Conservation (phyloP, 2,113 vertebrate species). For the Acrocephalus arundinaceus region DNA sequence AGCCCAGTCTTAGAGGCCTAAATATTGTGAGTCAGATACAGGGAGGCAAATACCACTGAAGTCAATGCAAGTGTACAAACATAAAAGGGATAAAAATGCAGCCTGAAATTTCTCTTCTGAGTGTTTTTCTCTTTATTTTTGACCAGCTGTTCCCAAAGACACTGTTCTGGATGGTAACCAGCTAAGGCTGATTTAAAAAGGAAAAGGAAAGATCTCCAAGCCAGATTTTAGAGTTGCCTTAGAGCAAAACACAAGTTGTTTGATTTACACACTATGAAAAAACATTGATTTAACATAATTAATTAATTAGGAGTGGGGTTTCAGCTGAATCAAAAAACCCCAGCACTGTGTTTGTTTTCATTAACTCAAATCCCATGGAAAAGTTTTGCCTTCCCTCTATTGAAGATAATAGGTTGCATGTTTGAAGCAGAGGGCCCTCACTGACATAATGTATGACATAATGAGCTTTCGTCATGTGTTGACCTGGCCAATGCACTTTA, state of each 20-base stretch:
- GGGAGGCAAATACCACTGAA: not conserved
- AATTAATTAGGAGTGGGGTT: not conserved
- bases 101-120: not conserved
- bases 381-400: not conserved
- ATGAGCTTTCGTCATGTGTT: not conserved
- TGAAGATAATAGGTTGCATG: not conserved
- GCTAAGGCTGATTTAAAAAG: not conserved
- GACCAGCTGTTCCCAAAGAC: not conserved
- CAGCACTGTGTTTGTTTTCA: not conserved
- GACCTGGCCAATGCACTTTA: not conserved
- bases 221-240: not conserved
- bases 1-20: not conserved
- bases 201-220: not conserved
- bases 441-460: not conserved
- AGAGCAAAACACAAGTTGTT: not conserved
- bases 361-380: not conserved
- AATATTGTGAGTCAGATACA: not conserved
- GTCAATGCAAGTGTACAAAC: not conserved
- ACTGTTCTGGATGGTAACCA: not conserved
- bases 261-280: not conserved
- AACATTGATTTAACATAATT: not conserved
- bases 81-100: not conserved
- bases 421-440: not conserved
- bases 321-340: not conserved
- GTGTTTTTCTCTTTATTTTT: not conserved